Percentiles rank a stretch among this genome's conserved stretches.
phyloP scores from a whole-genome alignment of 2,797 vertebrate species.

The Arctocebus calabarensis region DNA sequence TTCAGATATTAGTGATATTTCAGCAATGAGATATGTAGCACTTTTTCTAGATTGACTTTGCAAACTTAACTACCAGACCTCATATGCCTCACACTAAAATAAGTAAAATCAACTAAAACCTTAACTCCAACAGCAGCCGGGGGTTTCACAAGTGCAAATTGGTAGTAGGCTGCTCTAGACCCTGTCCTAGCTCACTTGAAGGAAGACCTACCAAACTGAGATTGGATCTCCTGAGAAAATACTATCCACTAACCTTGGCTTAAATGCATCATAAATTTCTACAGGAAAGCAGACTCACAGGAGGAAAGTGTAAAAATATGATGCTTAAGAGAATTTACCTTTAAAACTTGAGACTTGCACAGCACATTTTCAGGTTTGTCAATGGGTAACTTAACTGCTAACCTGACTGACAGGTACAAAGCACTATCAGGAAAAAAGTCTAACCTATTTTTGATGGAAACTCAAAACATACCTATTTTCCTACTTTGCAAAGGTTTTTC shows the following conservation, averaged over 20 bases:
- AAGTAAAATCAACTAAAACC: constrained; percentile 73
- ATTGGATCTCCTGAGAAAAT: constrained; percentile 49
- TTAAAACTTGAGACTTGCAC: constrained; percentile 21
- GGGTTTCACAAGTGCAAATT: constrained; percentile 45
- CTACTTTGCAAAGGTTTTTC: constrained; percentile 48
- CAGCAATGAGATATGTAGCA: too few species aligned
- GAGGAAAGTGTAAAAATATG: constrained; percentile 60
- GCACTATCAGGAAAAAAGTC: constrained; percentile 24
- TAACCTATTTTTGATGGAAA: constrained; percentile 42
- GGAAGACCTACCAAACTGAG: constrained; percentile 55
- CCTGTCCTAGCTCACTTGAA: constrained; percentile 53
- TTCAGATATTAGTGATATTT: too few species aligned
- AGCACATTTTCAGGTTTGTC: constrained; percentile 50
- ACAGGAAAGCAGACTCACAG: constrained; percentile 37
- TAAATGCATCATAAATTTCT: constrained; percentile 53
- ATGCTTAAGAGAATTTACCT: background rate
- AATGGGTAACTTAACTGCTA: constrained; percentile 41
- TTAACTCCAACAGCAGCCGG: background rate
- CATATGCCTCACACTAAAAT: constrained; percentile 67
- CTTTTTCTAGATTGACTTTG: too few species aligned
- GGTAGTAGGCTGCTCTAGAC: constrained; percentile 40
- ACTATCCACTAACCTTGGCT: constrained; percentile 61
- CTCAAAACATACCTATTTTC: constrained; percentile 59
- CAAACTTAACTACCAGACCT: too few species aligned
- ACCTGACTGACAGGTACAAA: constrained; percentile 55